These are phyloP conservation scores for Polypterus bichir DNA, from an alignment of 2,113 vertebrate genomes.

Conservation along the genomic window DNA sequence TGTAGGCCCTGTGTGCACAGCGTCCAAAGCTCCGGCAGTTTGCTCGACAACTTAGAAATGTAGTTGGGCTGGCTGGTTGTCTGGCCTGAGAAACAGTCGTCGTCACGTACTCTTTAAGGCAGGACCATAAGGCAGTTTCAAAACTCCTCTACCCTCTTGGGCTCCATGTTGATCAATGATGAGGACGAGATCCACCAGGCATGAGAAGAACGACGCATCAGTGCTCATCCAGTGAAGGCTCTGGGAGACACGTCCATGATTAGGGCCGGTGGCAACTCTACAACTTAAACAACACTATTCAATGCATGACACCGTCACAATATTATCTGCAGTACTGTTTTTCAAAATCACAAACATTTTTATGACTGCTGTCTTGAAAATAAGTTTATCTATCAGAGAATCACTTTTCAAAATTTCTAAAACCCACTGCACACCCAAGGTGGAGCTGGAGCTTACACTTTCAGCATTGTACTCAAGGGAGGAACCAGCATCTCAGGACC, in stretches of 20 bases:
- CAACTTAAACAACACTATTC: too few species aligned
- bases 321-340: too few species aligned
- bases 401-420: too few species aligned
- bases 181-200: conserved; percentile 76
- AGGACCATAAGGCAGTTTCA: conserved; percentile 76
- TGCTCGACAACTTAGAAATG: conserved; percentile 77
- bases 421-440: too few species aligned
- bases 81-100: conserved; percentile 40
- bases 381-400: too few species aligned
- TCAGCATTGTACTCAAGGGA: too few species aligned
- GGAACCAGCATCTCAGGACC: too few species aligned
- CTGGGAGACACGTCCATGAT: conserved; percentile 45
- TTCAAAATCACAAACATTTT: too few species aligned
- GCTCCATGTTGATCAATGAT: conserved; percentile 85
- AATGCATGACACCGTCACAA: too few species aligned
- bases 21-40: conserved; percentile 81
- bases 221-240: conserved; percentile 75
- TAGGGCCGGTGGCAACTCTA: too few species aligned
- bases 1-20: conserved; percentile 86
- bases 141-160: conserved; percentile 75
- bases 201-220: conserved; percentile 78
- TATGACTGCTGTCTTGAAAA: too few species aligned
- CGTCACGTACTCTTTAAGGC: conserved; percentile 80
- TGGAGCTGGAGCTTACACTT: too few species aligned
- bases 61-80: conserved; percentile 48